These are phyloP conservation scores for Tethya wilhelma DNA, from an alignment of 37 sponge, comb jelly and placozoan genomes.

Conservation along the genomic window DNA sequence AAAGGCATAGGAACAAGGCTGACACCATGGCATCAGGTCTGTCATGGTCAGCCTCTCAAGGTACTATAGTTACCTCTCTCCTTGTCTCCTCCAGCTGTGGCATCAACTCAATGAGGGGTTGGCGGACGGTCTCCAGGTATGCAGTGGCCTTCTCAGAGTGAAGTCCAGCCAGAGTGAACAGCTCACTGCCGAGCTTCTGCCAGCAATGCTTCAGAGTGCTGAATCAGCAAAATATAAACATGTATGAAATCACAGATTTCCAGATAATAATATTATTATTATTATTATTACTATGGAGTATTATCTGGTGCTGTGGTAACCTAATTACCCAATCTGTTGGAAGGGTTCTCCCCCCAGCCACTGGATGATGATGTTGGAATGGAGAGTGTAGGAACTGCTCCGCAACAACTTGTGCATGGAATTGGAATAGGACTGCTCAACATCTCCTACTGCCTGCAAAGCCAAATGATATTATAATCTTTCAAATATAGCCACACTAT, in stretches of 20 bases:
- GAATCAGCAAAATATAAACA: background rate
- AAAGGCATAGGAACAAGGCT: too few relatives aligned
- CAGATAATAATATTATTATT: background rate
- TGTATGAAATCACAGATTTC: background rate
- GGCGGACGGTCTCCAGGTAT: conserved; percentile 42
- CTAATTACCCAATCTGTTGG: conserved; percentile 78
- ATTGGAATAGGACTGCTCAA: conserved; percentile 68
- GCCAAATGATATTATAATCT: background rate
- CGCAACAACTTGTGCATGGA: conserved; percentile 57
- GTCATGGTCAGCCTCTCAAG: background rate
- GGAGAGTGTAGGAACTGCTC: conserved; percentile 74
- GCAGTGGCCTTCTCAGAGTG: conserved; percentile 67
- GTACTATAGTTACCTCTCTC: conserved; percentile 39
- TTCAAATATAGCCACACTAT: background rate
- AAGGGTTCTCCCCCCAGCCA: conserved; percentile 72
- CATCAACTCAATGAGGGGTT: conserved; percentile 57
- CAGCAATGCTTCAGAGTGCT: conserved; percentile 75
- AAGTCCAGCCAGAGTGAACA: conserved; percentile 47
- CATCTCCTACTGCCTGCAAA: conserved; percentile 64
- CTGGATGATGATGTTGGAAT: conserved; percentile 75
- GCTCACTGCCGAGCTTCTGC: conserved; percentile 67
- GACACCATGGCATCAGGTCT: background rate
- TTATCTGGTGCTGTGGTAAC: background rate
- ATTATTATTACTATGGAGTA: background rate
- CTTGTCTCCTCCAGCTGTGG: conserved; percentile 68